Conservation (phyloP, 2,113 vertebrate species). For the Thunnus thynnus region DNA sequence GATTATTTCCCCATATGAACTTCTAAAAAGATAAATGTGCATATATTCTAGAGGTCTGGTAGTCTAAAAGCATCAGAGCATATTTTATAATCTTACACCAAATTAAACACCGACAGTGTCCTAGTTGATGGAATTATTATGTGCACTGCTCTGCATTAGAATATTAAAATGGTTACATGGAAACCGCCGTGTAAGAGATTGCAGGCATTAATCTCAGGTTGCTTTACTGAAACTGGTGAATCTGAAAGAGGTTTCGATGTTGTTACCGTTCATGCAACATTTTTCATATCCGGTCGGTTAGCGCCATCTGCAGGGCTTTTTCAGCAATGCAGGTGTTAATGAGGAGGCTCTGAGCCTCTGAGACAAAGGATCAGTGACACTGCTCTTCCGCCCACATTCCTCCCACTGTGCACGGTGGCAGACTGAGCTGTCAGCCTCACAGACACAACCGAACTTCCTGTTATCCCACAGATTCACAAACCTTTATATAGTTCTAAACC, state of each 20-base stretch:
- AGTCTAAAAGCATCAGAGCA: not conserved
- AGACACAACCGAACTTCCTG: slow-evolving; percentile 6
- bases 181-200: not conserved
- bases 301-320: slow-evolving; percentile 63
- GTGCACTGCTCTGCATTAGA: not conserved
- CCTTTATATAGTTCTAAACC: not conserved
- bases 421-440: slow-evolving; percentile 7
- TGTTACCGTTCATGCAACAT: not conserved
- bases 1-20: not conserved
- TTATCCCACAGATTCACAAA: not conserved
- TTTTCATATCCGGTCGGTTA: slow-evolving; percentile 19
- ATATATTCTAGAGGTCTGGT: not conserved
- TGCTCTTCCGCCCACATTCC: slow-evolving; percentile 39
- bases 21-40: not conserved
- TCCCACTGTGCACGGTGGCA: slow-evolving; percentile 38
- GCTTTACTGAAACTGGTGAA: not conserved
- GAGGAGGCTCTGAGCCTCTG: not conserved
- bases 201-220: not conserved
- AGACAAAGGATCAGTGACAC: not conserved
- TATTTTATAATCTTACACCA: not conserved
- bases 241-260: not conserved
- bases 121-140: not conserved
- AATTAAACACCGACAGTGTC: not conserved
- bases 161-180: not conserved
- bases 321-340: slow-evolving; percentile 29